phyloP scores from a whole-genome alignment of 2,113 vertebrate species.

The Dinomys branickii region DNA sequence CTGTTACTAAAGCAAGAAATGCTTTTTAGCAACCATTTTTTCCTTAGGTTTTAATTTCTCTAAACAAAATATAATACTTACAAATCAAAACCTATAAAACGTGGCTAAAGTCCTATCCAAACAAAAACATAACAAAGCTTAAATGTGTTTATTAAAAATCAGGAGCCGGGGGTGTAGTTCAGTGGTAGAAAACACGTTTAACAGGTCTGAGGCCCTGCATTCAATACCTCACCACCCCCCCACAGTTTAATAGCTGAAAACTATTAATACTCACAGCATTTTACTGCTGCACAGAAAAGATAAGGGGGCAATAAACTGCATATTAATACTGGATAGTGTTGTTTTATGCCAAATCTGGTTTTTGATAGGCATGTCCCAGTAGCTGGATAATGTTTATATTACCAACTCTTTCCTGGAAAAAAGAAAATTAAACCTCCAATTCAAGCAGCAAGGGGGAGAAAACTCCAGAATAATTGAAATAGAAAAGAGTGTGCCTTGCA shows the following conservation, averaged over 20 bases:
- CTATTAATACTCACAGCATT: not conserved
- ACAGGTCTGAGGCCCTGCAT: not conserved
- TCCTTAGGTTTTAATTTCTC: conserved; percentile 31
- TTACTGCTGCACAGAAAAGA: conserved; percentile 41
- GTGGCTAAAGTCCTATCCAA: not conserved
- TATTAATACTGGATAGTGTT: not conserved
- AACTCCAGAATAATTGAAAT: not conserved
- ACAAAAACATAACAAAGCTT: not conserved
- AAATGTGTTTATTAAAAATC: conserved; percentile 33
- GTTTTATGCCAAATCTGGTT: not conserved
- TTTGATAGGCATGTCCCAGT: not conserved
- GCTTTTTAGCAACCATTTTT: conserved; percentile 31
- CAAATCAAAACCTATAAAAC: not conserved
- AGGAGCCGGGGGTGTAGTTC: not conserved
- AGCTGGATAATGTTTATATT: not conserved
- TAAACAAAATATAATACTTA: conserved; percentile 37
- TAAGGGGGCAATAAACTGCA: not conserved
- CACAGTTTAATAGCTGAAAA: not conserved
- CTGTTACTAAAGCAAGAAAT: conserved; percentile 56
- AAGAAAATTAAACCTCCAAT: not conserved
- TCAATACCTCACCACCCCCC: not conserved
- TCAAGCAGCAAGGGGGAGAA: not conserved
- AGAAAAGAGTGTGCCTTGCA: not conserved
- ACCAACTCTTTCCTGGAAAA: not conserved
- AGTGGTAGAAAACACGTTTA: not conserved